phyloP scores from a whole-genome alignment of 2,797 vertebrate species.

The Enteromius anoplus region DNA sequence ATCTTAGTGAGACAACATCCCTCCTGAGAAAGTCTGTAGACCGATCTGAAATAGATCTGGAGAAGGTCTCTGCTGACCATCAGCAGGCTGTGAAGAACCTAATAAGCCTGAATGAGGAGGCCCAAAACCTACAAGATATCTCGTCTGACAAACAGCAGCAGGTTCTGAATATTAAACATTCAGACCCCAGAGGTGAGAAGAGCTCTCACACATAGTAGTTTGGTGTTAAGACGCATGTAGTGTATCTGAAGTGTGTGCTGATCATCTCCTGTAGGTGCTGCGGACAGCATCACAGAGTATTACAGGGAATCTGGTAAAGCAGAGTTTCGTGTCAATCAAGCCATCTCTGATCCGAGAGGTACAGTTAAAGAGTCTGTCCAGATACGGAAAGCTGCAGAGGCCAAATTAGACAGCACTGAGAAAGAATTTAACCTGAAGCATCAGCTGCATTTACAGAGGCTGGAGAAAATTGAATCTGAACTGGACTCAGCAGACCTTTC shows the following conservation, averaged over 20 bases:
- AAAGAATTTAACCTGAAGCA: slow-evolving; percentile 83
- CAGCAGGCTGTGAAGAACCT: slow-evolving; percentile 74
- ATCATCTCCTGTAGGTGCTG: slow-evolving; percentile 79
- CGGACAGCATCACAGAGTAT: slow-evolving; percentile 87
- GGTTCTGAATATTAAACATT: slow-evolving; percentile 88
- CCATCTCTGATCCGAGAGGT: slow-evolving; percentile 76
- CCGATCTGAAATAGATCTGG: slow-evolving; percentile 75
- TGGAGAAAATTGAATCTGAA: slow-evolving; percentile 86
- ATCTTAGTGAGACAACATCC: slow-evolving; percentile 82
- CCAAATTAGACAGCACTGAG: slow-evolving; percentile 76
- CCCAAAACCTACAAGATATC: slow-evolving; percentile 73
- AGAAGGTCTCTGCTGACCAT: slow-evolving; percentile 68
- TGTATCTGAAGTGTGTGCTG: background rate
- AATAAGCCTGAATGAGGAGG: slow-evolving; percentile 75
- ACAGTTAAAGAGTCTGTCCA: slow-evolving; percentile 76
- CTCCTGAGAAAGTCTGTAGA: slow-evolving; percentile 83
- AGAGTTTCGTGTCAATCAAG: slow-evolving; percentile 79
- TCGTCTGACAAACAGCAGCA: slow-evolving; percentile 83
- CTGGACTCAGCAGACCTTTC: slow-evolving; percentile 83
- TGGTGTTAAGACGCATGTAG: background rate
- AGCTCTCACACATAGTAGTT: background rate
- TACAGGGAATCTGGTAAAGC: slow-evolving; percentile 82
- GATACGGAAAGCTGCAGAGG: slow-evolving; percentile 79
- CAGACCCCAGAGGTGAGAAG: slow-evolving; percentile 87
- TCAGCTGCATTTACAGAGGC: slow-evolving; percentile 80